Base-by-base conservation (phyloP, 2,888 invertebrate species). In the Pecten maximus region DNA sequence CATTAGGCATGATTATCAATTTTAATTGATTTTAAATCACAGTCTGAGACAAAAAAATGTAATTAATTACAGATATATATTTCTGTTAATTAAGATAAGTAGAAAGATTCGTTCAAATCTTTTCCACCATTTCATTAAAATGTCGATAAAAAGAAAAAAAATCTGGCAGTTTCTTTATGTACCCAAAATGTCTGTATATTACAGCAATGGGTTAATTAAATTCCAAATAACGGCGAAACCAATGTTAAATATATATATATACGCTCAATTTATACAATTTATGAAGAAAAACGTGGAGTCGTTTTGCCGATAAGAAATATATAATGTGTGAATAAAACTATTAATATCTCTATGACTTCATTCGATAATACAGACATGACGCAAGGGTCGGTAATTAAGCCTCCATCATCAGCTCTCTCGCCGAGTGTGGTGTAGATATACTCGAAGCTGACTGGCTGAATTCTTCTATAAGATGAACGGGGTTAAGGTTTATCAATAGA, bases 401-500 rank as follows among this genome's bases (percentile, higher is more conserved):
- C 74, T 10, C 74, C 74, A 35, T 74, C 74, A 74, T 28, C 74
- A 74, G 2, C 74, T 74, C 74, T 10, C 35, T 74, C 74, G 74
- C 35, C 74, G 28, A 74, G 74, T 74, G 74, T 28, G 74, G 74
- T 28, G 19, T 1, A 74, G 28, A 74, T 23, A 23, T 35, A 35
- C 23, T 15, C 28, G 74, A 0, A 74, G 74, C 74, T 10, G 74
- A 74, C 28, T 74, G 74, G 28, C 28, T 74, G 35, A 35, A 74
- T 74, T 35, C 74, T 28, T 28, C 74, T 74, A 74, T 35, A 74
- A 74, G 74, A 74, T 35, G 74, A 35, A 74, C 23, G n/a, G 60
- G 60, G 60, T 60, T 60, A 35, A 15, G 35, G 74, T 74, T 74
- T 74, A 74, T 74, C 74, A 74, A 74, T 74, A 74, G 74, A 74